Conservation (phyloP, 2,888 invertebrate genomes). For the Latrodectus elegans region DNA sequence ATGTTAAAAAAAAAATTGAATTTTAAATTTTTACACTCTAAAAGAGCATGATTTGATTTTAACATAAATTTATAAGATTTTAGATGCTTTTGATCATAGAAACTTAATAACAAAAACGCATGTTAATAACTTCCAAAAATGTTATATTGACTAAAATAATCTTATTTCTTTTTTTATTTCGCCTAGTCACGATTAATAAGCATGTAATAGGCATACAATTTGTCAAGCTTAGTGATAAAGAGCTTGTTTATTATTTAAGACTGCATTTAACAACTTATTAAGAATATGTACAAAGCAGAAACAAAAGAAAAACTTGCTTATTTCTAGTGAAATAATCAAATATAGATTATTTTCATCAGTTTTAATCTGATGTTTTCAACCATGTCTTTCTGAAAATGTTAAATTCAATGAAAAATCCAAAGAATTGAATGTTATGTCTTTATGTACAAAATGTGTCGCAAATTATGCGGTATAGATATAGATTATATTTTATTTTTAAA, state of each 20-base stretch:
- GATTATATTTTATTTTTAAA: constrained; percentile 49
- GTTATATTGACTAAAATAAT: too few species aligned
- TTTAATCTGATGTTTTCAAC: background rate
- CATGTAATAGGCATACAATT: constrained; percentile 2
- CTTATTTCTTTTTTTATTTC: background rate
- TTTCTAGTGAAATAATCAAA: background rate
- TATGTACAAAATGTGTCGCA: constrained; percentile 53
- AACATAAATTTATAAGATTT: too few species aligned
- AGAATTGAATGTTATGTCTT: constrained; percentile 59
- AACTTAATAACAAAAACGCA: too few species aligned
- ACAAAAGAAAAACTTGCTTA: background rate
- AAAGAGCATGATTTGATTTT: too few species aligned
- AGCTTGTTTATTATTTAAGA: constrained; percentile 40
- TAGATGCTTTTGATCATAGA: too few species aligned
- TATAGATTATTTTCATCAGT: too few species aligned
- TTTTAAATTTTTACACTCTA: too few species aligned
- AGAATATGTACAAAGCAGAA: background rate
- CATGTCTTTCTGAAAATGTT: constrained; percentile 32
- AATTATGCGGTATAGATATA: constrained; percentile 50
- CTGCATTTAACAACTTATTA: background rate
- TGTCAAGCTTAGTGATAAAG: constrained; percentile 11
- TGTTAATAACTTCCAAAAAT: too few species aligned
- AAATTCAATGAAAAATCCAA: constrained; percentile 48
- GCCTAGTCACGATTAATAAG: constrained; percentile 44
- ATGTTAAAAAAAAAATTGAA: too few species aligned